Evolutionary conservation across 2,113 vertebrate genomes (phyloP).

Genomic region (Prionailurus bengalensis): DNA sequence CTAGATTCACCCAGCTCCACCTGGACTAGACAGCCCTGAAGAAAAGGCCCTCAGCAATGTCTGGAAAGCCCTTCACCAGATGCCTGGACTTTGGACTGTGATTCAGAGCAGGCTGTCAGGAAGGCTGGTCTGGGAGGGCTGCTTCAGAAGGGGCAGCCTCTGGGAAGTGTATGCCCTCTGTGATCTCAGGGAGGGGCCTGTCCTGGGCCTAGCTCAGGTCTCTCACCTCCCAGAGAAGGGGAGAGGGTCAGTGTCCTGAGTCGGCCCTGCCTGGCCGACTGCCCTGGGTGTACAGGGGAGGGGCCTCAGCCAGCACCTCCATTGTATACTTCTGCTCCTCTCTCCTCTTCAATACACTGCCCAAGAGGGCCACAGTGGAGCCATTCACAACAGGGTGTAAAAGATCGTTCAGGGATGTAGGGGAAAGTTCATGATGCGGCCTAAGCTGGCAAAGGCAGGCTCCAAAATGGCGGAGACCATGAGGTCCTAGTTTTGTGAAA

Average conservation of each 20-base stretch:
- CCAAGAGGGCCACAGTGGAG: rapidly evolving
- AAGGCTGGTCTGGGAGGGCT: not conserved
- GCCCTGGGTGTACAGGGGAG: not conserved
- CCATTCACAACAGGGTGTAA: not conserved
- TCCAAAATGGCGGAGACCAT: not conserved
- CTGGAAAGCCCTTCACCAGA: not conserved
- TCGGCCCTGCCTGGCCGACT: not conserved
- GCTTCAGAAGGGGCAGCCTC: not conserved
- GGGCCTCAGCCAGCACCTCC: rapidly evolving
- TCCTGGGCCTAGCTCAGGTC: too few species aligned
- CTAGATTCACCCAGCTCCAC: not conserved
- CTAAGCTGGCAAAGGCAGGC: not conserved
- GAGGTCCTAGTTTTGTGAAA: not conserved
- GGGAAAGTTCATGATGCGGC: not conserved
- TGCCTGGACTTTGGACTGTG: conserved; percentile 44
- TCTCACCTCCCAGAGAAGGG: not conserved
- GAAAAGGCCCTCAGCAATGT: not conserved
- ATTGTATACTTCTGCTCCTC: rapidly evolving
- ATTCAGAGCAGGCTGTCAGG: not conserved
- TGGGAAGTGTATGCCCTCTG: not conserved
- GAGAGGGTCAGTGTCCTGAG: not conserved
- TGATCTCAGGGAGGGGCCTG: not conserved
- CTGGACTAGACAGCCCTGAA: not conserved
- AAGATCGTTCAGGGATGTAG: rapidly evolving
- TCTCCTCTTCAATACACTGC: too few species aligned